phyloP scores from a whole-genome alignment of 2,888 invertebrate genomes.

The Pseudeuparius sepicola region DNA sequence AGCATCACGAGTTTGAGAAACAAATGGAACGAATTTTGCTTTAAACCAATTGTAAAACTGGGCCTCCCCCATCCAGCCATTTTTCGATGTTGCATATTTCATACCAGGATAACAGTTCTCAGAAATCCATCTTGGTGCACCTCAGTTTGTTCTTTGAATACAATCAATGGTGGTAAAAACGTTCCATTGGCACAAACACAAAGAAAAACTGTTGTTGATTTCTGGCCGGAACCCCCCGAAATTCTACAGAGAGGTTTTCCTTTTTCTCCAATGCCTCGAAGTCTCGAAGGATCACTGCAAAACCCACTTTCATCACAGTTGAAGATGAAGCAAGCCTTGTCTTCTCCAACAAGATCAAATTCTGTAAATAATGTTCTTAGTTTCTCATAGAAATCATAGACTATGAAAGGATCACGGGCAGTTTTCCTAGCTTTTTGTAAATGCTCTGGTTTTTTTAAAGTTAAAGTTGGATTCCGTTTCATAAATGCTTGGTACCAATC shows the following conservation, averaged over 20 bases:
- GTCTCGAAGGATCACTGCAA: constrained; percentile 19
- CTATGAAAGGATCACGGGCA: constrained; percentile 21
- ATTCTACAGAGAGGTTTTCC: constrained; percentile 18
- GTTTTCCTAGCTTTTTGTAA: constrained; percentile 22
- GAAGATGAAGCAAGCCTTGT: constrained; percentile 12
- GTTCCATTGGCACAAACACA: constrained; percentile 21
- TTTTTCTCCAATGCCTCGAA: constrained; percentile 21
- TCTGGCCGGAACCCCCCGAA: constrained; percentile 21
- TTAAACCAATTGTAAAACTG: constrained; percentile 10
- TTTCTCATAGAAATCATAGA: constrained; percentile 23
- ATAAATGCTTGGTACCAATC: constrained; percentile 20
- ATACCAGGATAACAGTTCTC: constrained; percentile 19
- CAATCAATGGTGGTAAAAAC: constrained; percentile 21
- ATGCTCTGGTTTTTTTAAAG: constrained; percentile 25
- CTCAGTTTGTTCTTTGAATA: constrained; percentile 21
- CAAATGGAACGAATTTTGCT: too few relatives aligned
- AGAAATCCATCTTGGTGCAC: constrained; percentile 19
- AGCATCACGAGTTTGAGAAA: too few relatives aligned
- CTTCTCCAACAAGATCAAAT: constrained; percentile 13
- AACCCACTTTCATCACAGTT: constrained; percentile 23
- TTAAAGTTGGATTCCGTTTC: constrained; percentile 18
- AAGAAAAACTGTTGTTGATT: constrained; percentile 12
- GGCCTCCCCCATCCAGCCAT: constrained; percentile 25
- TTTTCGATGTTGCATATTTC: constrained; percentile 20
- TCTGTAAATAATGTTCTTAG: constrained; percentile 8